A percentile compares a stretch with the other conserved stretches of the same genome.
Conservation (phyloP, 1,140 invertebrate species). For the Papilio xuthus region DNA sequence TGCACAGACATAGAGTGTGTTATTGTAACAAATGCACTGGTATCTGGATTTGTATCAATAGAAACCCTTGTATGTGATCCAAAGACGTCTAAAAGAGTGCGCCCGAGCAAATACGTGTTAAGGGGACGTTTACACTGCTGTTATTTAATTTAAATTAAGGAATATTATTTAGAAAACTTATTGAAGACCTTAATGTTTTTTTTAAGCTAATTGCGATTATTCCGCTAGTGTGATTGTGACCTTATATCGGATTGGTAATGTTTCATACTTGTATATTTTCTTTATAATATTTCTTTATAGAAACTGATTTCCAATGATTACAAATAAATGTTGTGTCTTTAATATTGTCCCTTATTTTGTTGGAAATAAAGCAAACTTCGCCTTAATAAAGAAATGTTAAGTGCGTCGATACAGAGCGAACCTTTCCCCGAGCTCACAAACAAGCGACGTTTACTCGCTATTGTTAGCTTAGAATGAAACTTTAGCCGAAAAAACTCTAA, state of each 20-base stretch:
- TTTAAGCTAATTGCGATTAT: too few species aligned
- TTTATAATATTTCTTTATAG: too few species aligned
- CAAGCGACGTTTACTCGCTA: conserved; percentile 59
- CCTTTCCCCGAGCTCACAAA: conserved; percentile 66
- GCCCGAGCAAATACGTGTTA: conserved; percentile 57
- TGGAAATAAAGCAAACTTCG: background rate
- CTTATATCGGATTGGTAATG: too few species aligned
- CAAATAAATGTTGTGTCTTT: background rate
- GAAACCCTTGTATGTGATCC: conserved; percentile 65
- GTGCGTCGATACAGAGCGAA: conserved; percentile 60
- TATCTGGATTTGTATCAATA: conserved; percentile 62
- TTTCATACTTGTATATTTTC: too few species aligned
- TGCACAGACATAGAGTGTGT: conserved; percentile 5
- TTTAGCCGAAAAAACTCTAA: conserved; percentile 53
- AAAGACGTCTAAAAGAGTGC: conserved; percentile 62
- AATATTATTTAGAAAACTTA: too few species aligned
- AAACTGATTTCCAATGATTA: too few species aligned
- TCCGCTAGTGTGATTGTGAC: too few species aligned
- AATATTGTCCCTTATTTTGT: background rate
- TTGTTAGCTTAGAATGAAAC: conserved; percentile 63
- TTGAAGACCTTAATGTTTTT: background rate
- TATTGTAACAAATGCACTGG: conserved; percentile 13
- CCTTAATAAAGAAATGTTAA: conserved; percentile 61
- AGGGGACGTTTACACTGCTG: conserved; percentile 30
- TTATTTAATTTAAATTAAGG: background rate